phyloP scores from a whole-genome alignment of 1,140 invertebrate genomes.

The Tribolium castaneum region DNA sequence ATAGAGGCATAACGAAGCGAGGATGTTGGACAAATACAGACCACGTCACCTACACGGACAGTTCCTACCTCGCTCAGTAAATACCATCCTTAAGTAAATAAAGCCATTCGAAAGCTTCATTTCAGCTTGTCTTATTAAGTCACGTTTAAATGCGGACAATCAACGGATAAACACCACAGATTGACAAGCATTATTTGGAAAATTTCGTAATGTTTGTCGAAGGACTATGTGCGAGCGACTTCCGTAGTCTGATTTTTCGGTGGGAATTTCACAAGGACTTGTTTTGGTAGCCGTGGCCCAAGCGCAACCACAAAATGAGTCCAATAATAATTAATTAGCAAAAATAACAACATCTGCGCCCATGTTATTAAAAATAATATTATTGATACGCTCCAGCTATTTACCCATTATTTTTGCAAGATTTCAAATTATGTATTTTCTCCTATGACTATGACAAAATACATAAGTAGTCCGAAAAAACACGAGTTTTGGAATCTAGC shows the following conservation, averaged over 20 bases:
- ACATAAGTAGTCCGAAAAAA: too few species aligned
- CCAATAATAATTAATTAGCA: not conserved
- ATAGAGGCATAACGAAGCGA: not conserved
- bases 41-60: conserved; percentile 46
- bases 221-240: not conserved
- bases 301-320: not conserved
- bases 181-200: conserved; percentile 25
- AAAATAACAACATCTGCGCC: not conserved
- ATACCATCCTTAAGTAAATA: conserved; percentile 46
- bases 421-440: too few species aligned
- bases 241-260: not conserved
- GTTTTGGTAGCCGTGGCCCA: not conserved
- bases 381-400: not conserved
- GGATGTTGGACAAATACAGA: conserved; percentile 34
- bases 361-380: not conserved
- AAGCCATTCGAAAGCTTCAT: conserved; percentile 44
- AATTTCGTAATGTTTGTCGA: conserved; percentile 24
- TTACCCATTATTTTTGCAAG: too few species aligned
- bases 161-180: conserved; percentile 29
- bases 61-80: conserved; percentile 42
- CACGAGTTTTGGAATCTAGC: too few species aligned
- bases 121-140: conserved; percentile 32
- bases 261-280: not conserved
- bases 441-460: too few species aligned
- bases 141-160: conserved; percentile 38